Percentiles rank a stretch among this genome's conserved stretches.
These are phyloP conservation scores for Phylloscopus collybita DNA, from an alignment of 2,797 vertebrate genomes.

Conservation along the genomic window DNA sequence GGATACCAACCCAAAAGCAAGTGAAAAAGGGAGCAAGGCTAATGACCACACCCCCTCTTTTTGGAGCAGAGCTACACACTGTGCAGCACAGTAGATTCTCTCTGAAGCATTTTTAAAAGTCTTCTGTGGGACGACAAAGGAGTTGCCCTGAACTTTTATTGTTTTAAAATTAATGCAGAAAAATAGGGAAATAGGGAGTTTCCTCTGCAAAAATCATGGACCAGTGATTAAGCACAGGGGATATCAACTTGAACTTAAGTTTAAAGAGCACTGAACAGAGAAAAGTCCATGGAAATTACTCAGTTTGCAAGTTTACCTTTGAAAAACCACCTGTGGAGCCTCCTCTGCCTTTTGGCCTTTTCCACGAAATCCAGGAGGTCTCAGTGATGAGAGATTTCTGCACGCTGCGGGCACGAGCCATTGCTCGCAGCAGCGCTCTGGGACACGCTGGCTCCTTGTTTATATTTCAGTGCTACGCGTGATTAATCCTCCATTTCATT, in stretches of 20 bases:
- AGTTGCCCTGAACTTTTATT: background rate
- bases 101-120: background rate
- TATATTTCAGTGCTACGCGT: background rate
- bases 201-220: background rate
- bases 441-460: background rate
- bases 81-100: background rate
- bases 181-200: background rate
- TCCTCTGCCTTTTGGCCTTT: background rate
- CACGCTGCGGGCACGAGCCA: fast-evolving
- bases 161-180: background rate
- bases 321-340: background rate
- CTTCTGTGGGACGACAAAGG: background rate
- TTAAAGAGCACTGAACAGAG: background rate
- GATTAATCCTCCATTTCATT: conserved; percentile 58
- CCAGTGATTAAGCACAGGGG: background rate
- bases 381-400: background rate
- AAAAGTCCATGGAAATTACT: background rate
- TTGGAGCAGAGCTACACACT: background rate
- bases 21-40: background rate
- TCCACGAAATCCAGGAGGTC: background rate
- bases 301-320: background rate
- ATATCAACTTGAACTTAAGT: background rate
- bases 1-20: background rate
- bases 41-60: background rate
- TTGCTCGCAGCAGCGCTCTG: background rate